phyloP scores from a whole-genome alignment of 2,113 vertebrate species.

The Leucoraja erinaceus region DNA sequence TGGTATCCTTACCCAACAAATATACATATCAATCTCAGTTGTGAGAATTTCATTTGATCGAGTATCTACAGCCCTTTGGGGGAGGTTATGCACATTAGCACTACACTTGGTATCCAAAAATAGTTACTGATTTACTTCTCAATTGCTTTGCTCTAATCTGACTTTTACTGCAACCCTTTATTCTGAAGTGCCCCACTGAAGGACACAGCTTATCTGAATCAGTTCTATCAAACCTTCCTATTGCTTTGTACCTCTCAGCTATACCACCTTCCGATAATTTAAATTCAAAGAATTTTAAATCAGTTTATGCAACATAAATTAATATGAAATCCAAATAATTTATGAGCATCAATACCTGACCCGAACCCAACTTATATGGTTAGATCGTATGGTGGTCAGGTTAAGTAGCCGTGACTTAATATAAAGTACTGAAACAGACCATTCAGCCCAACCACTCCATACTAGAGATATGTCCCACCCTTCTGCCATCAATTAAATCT shows the following conservation, averaged over 20 bases:
- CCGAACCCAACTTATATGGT: too few species aligned
- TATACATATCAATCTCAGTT: background rate
- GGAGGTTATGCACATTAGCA: background rate
- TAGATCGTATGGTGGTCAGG: too few species aligned
- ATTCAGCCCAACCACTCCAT: too few species aligned
- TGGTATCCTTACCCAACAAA: background rate
- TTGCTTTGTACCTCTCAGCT: background rate
- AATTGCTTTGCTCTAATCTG: background rate
- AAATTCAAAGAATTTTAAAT: background rate
- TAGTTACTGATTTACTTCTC: background rate
- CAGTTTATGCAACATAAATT: background rate
- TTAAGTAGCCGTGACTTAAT: too few species aligned
- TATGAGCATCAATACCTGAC: too few species aligned
- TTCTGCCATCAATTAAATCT: too few species aligned
- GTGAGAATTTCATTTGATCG: background rate
- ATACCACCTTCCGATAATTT: background rate
- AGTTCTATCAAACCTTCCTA: background rate
- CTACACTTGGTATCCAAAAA: background rate
- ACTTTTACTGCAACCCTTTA: background rate
- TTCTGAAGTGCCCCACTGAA: background rate
- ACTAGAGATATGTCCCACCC: too few species aligned
- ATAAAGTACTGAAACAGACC: too few species aligned
- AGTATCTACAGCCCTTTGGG: background rate
- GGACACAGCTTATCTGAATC: background rate
- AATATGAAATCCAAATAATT: background rate